phyloP scores from a whole-genome alignment of 2,113 vertebrate species.

The Melanerpes aurifrons region DNA sequence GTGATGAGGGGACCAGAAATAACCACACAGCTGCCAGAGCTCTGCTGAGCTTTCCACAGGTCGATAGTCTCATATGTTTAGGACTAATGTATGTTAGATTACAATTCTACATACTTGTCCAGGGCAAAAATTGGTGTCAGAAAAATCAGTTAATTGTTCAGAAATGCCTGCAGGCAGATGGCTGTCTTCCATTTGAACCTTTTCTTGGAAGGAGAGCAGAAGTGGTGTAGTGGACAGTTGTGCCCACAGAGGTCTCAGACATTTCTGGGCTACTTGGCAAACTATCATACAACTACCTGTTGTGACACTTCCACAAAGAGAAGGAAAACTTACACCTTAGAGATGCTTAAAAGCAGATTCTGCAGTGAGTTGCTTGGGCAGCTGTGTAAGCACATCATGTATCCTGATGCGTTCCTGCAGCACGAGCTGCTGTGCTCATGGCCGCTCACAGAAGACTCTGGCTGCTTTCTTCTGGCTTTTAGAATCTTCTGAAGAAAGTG shows the following conservation, averaged over 20 bases:
- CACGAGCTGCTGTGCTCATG: neutral
- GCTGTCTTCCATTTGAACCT: constrained; percentile 51
- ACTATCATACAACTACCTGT: neutral
- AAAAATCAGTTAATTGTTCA: constrained; percentile 61
- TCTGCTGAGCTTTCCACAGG: neutral
- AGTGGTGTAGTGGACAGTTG: neutral
- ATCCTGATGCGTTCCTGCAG: neutral
- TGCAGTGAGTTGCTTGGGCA: neutral
- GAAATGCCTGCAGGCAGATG: constrained; percentile 37
- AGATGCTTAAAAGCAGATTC: fast-evolving
- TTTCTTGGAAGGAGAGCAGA: constrained; percentile 2
- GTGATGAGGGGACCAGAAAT: neutral
- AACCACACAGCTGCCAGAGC: neutral
- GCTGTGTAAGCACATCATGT: fast-evolving
- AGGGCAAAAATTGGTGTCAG: constrained; percentile 49
- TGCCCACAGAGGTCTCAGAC: neutral
- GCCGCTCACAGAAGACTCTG: neutral
- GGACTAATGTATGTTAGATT: constrained; percentile 32
- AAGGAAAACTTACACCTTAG: neutral
- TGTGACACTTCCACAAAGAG: fast-evolving
- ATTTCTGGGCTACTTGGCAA: neutral
- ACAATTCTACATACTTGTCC: constrained; percentile 51
- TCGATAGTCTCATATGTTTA: constrained; percentile 21
- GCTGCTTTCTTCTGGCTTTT: neutral
- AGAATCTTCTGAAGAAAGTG: neutral